A percentile compares a stretch with the other conserved stretches of the same genome.
Evolutionary conservation across 2,888 invertebrate genomes (phyloP).

Genomic region (Chloroclysta siterata): DNA sequence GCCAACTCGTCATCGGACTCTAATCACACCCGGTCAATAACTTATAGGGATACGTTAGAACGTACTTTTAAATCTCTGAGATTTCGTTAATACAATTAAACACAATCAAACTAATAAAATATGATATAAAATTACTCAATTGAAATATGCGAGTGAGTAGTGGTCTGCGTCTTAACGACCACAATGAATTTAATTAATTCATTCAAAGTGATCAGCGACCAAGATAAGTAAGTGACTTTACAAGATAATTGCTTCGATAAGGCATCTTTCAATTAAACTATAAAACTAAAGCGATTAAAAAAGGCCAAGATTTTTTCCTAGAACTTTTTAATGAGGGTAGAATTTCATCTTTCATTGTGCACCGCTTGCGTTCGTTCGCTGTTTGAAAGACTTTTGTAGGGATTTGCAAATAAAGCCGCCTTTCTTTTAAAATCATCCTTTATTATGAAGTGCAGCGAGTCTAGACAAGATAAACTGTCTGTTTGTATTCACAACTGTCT

Average conservation of each 20-base stretch:
- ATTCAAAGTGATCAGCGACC: background rate
- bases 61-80: too few relatives aligned
- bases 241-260: conserved; percentile 21
- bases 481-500: too few relatives aligned
- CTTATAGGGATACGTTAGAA: too few relatives aligned
- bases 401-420: background rate
- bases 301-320: conserved; percentile 10
- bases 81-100: too few relatives aligned
- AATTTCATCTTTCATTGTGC: conserved; percentile 22
- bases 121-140: too few relatives aligned
- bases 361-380: conserved; percentile 6
- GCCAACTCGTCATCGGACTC: too few relatives aligned
- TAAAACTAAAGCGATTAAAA: conserved; percentile 17
- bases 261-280: conserved; percentile 7
- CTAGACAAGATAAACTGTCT: too few relatives aligned
- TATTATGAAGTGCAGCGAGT: conserved; percentile 16
- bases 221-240: background rate
- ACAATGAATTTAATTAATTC: background rate
- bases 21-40: too few relatives aligned
- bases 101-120: too few relatives aligned
- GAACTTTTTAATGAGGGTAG: conserved; percentile 26
- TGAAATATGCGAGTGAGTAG: too few relatives aligned
- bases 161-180: too few relatives aligned
- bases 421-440: conserved; percentile 3
- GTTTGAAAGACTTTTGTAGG: conserved; percentile 5